These are phyloP conservation scores for Pterocles orientalis DNA, from an alignment of 2,113 vertebrate genomes.

Conservation along the genomic window DNA sequence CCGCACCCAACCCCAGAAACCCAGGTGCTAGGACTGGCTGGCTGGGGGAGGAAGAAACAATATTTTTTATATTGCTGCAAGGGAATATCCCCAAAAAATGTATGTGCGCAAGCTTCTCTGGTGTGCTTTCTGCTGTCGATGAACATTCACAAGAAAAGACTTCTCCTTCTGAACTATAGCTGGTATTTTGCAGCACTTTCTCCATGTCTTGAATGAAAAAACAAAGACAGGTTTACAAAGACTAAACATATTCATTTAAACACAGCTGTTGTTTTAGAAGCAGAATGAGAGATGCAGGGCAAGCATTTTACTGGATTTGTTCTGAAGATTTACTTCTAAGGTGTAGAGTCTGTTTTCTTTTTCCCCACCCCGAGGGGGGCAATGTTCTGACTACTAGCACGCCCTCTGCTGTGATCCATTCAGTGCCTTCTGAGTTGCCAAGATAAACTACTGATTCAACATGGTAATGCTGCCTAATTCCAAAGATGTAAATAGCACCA, in stretches of 20 bases:
- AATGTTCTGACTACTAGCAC: background rate
- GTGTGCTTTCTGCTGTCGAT: background rate
- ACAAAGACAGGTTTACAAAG: background rate
- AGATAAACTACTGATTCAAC: conserved; percentile 18
- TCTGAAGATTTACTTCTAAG: conserved; percentile 5
- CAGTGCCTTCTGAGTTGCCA: background rate
- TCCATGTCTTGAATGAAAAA: background rate
- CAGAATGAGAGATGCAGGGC: background rate
- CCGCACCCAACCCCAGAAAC: background rate
- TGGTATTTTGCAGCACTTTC: background rate
- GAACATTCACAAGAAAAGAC: background rate
- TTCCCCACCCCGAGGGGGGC: background rate
- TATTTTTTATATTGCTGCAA: background rate
- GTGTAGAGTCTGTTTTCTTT: background rate
- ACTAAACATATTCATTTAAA: background rate
- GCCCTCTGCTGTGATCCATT: background rate
- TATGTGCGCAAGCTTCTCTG: accelerated
- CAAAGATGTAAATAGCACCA: background rate
- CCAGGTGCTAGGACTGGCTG: background rate
- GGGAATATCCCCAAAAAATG: background rate
- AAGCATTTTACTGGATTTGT: background rate
- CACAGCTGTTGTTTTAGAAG: background rate
- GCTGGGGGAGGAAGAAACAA: background rate
- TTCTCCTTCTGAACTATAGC: background rate
- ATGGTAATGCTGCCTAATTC: background rate